Conservation (phyloP, 1,140 invertebrate genomes). For the Zaprionus lachaisei region DNA sequence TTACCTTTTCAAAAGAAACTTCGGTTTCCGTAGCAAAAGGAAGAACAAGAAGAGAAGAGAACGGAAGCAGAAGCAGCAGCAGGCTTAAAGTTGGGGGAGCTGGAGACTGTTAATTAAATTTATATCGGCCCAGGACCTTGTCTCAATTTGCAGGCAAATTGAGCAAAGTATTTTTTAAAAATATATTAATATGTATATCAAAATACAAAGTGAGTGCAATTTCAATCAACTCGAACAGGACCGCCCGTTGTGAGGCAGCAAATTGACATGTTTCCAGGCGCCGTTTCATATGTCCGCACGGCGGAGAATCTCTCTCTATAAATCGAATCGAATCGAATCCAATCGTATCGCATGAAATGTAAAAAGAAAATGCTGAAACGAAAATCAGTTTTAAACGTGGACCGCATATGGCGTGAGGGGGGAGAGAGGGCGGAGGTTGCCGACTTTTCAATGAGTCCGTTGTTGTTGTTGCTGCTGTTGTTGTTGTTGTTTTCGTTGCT, state of each 20-base stretch:
- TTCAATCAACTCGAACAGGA: conserved; percentile 78
- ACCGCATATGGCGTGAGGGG: conserved; percentile 19
- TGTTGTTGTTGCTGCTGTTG: conserved; percentile 44
- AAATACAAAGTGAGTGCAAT: conserved; percentile 80
- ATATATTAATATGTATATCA: conserved; percentile 82
- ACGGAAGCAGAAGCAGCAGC: neutral
- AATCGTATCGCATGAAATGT: conserved; percentile 33
- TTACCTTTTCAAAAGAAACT: neutral
- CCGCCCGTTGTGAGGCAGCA: conserved; percentile 66
- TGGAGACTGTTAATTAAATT: conserved; percentile 68
- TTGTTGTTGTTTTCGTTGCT: conserved; percentile 46
- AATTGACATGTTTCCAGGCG: conserved; percentile 79
- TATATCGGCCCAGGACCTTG: conserved; percentile 51
- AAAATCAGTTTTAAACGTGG: conserved; percentile 73
- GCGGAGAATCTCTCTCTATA: conserved; percentile 18
- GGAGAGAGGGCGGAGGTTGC: conserved; percentile 13
- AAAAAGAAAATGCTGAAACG: conserved; percentile 79
- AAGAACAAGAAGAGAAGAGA: neutral
- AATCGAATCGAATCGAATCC: conserved; percentile 7
- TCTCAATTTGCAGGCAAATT: conserved; percentile 74
- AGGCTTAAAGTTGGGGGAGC: neutral
- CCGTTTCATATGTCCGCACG: conserved; percentile 28
- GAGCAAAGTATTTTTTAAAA: conserved; percentile 71
- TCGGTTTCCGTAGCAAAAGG: neutral
- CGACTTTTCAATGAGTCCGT: conserved; percentile 50